A percentile compares a stretch with the other conserved stretches of the same genome.
These are phyloP conservation scores for Epinephelus moara DNA, from an alignment of 2,113 vertebrate genomes.

Conservation along the genomic window DNA sequence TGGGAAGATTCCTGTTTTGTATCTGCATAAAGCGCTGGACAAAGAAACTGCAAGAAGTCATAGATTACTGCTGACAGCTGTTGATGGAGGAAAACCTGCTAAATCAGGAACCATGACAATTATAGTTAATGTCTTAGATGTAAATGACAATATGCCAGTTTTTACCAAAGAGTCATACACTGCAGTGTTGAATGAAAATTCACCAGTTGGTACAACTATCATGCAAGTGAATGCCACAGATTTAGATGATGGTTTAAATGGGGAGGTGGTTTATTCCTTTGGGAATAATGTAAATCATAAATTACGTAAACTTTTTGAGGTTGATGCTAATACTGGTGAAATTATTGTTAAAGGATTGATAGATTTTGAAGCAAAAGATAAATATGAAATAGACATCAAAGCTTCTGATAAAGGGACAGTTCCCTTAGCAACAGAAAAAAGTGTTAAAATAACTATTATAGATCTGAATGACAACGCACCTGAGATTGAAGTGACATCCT, in stretches of 20 bases:
- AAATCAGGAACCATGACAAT: slow-evolving; percentile 70
- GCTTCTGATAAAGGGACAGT: slow-evolving; percentile 69
- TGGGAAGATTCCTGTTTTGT: slow-evolving; percentile 77
- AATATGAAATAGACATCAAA: slow-evolving; percentile 77
- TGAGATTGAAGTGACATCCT: slow-evolving; percentile 79
- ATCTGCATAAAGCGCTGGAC: slow-evolving; percentile 79
- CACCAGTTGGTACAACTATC: slow-evolving; percentile 65
- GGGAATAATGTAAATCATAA: slow-evolving; percentile 65
- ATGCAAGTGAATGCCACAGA: slow-evolving; percentile 79
- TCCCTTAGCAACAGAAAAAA: slow-evolving; percentile 74
- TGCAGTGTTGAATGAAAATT: slow-evolving; percentile 70
- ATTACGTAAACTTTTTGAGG: slow-evolving; percentile 64
- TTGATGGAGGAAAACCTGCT: slow-evolving; percentile 82
- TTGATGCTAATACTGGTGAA: slow-evolving; percentile 63
- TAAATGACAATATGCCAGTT: slow-evolving; percentile 82
- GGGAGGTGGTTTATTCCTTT: slow-evolving; percentile 76
- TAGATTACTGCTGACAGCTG: slow-evolving; percentile 73
- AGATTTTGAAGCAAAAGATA: slow-evolving; percentile 73
- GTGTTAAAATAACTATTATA: slow-evolving; percentile 78
- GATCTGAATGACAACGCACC: slow-evolving; percentile 88
- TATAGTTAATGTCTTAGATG: slow-evolving; percentile 77
- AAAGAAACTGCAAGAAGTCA: slow-evolving; percentile 69
- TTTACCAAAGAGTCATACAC: slow-evolving; percentile 76
- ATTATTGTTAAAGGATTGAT: slow-evolving; percentile 71
- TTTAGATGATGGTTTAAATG: slow-evolving; percentile 75